phyloP scores from a whole-genome alignment of 2,797 vertebrate species.

The Mus spretus region DNA sequence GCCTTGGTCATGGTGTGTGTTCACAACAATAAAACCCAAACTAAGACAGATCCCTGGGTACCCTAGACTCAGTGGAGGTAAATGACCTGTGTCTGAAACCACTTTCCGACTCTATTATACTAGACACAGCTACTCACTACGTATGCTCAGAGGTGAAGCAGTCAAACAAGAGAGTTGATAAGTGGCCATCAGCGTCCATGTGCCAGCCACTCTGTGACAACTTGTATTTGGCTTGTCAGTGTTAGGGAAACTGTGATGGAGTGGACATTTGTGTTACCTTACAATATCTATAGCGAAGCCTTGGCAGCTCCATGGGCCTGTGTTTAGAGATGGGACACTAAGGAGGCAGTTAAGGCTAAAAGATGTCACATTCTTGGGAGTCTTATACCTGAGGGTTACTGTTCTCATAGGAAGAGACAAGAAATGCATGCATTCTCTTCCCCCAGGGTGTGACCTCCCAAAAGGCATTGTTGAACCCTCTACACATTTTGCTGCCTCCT shows the following conservation, averaged over 20 bases:
- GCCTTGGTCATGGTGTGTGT: background rate
- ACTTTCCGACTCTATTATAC: background rate
- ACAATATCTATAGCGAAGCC: background rate
- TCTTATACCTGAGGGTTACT: background rate
- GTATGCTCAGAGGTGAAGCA: background rate
- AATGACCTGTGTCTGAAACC: conserved; percentile 16
- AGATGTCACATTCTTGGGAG: fast-evolving
- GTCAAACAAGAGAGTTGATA: background rate
- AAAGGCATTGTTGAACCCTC: background rate
- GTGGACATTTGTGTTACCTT: background rate
- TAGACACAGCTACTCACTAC: background rate
- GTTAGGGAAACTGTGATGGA: background rate
- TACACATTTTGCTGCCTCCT: background rate
- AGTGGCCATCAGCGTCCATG: background rate
- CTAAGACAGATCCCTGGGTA: background rate
- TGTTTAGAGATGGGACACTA: background rate
- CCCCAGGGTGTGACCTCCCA: background rate
- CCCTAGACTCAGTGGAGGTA: background rate
- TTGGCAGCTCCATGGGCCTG: background rate
- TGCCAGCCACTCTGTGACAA: background rate
- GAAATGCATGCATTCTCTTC: background rate
- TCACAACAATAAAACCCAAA: background rate
- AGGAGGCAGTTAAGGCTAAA: conserved; percentile 19
- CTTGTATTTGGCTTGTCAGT: background rate
- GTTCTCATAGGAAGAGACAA: background rate